A percentile compares a stretch with the other conserved stretches of the same genome.
phyloP scores from a whole-genome alignment of 1,140 invertebrate species.

The Galendromus occidentalis region DNA sequence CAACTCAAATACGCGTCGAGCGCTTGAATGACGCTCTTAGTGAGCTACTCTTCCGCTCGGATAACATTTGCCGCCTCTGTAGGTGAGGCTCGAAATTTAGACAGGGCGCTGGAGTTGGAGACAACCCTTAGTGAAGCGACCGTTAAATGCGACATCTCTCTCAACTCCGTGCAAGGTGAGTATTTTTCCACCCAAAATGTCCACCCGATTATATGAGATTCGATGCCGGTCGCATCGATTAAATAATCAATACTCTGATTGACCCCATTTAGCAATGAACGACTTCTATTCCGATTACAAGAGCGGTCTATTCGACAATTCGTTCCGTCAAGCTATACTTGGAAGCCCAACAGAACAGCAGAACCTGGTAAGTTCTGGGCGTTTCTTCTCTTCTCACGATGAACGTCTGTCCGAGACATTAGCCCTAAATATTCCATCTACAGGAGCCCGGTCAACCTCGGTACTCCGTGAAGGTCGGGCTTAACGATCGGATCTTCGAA shows the following conservation, averaged over 20 bases:
- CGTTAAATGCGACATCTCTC: background rate
- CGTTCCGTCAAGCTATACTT: slow-evolving; percentile 2
- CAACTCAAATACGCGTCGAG: too few species aligned
- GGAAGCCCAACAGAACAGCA: background rate
- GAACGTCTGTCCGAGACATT: background rate
- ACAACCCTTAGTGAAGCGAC: background rate
- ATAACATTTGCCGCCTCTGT: too few species aligned
- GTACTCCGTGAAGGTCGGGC: slow-evolving; percentile 3
- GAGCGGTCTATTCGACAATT: background rate
- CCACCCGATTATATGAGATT: too few species aligned
- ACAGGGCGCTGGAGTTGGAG: background rate
- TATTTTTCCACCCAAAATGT: too few species aligned
- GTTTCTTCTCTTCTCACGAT: background rate
- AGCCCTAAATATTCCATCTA: background rate
- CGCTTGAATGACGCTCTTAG: too few species aligned
- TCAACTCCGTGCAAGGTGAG: slow-evolving; percentile 2
- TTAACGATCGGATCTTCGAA: background rate
- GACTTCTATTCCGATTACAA: background rate
- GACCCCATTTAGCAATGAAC: background rate
- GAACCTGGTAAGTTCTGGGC: background rate
- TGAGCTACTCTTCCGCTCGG: too few species aligned
- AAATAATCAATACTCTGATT: background rate
- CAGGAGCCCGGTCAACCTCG: background rate
- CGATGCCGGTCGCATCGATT: too few species aligned
- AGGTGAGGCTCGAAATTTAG: background rate